These are phyloP conservation scores for Pipistrellus nathusii DNA, from an alignment of 2,797 vertebrate species.

Conservation along the genomic window DNA sequence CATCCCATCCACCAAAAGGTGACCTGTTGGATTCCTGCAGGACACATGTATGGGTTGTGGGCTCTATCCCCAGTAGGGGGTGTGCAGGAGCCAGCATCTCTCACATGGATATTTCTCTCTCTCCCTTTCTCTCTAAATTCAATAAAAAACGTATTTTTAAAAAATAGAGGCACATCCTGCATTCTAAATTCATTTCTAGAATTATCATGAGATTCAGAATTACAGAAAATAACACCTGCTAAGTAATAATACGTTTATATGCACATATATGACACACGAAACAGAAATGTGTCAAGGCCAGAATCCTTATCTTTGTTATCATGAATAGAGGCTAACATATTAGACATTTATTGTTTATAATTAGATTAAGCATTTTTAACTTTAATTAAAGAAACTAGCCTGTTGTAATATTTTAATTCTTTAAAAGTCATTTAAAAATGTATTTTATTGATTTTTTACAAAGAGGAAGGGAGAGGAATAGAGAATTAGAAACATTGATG, in stretches of 20 bases:
- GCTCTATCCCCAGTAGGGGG: neutral
- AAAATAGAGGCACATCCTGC: neutral
- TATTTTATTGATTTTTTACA: too few species aligned
- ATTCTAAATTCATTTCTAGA: conserved; percentile 60
- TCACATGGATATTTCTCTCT: neutral
- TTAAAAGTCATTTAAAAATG: neutral
- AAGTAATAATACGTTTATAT: conserved; percentile 19
- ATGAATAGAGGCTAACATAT: conserved; percentile 23
- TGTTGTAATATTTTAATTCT: neutral
- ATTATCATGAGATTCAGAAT: neutral
- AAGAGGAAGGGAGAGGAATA: too few species aligned
- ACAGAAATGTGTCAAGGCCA: conserved; percentile 11
- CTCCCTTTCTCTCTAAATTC: neutral
- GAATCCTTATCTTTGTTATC: neutral
- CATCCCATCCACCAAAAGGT: neutral
- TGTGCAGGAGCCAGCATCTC: neutral
- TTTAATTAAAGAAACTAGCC: conserved; percentile 33
- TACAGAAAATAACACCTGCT: neutral
- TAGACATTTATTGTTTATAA: neutral
- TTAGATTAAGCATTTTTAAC: conserved; percentile 20
- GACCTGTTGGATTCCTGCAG: neutral
- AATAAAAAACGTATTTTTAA: neutral
- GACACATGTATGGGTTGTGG: neutral
- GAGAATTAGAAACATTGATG: too few species aligned
- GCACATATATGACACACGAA: conserved; percentile 18